Conservation (phyloP, 2,888 invertebrate genomes). For the Keiferia lycopersicella region DNA sequence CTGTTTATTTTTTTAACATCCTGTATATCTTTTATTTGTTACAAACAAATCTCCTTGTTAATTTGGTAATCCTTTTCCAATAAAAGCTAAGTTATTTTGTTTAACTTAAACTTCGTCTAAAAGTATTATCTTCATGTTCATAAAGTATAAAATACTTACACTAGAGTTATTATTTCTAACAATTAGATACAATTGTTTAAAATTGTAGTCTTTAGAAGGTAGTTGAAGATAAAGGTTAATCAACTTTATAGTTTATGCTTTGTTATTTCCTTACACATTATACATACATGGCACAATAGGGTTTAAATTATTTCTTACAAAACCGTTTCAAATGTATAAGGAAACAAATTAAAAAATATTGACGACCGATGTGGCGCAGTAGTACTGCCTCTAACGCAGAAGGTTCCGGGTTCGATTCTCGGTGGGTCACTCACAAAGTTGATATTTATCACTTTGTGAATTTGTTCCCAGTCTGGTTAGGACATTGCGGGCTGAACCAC, state of each 20-base stretch:
- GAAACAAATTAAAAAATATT: no score
- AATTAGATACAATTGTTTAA: background rate
- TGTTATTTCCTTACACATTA: conserved; percentile 1
- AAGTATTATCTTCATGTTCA: background rate
- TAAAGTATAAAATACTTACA: background rate
- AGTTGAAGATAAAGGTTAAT: background rate
- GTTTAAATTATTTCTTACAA: no score
- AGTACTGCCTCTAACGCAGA: no score
- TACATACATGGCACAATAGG: background rate
- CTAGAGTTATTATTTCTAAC: background rate
- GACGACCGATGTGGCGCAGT: no score
- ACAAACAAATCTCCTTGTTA: background rate
- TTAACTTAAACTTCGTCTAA: background rate
- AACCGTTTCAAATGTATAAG: no score
- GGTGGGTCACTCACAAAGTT: no score
- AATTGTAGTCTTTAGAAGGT: background rate
- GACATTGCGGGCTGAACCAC: no score
- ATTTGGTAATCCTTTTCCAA: background rate
- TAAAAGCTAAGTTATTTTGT: background rate
- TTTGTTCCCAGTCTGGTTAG: no score
- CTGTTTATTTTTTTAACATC: no score
- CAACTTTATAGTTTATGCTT: background rate
- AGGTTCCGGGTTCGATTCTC: no score
- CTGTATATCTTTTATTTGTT: no score
- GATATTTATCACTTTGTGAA: no score